Conservation (phyloP, 2,113 vertebrate genomes). For the Peromyscus leucopus region DNA sequence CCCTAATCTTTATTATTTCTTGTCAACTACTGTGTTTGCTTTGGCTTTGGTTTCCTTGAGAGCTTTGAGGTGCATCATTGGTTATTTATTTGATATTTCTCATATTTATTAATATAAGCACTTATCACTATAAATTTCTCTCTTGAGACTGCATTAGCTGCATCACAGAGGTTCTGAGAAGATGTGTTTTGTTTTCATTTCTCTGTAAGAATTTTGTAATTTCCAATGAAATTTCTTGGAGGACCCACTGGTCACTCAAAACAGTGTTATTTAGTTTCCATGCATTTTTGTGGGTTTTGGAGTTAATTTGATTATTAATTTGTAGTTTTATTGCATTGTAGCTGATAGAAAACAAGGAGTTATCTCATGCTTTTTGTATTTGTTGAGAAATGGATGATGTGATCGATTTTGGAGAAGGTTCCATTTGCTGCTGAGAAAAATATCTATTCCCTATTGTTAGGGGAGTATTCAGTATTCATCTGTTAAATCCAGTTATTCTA, state of each 20-base stretch:
- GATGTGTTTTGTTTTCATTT: background rate
- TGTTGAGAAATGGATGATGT: background rate
- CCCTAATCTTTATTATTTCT: background rate
- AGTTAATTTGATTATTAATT: background rate
- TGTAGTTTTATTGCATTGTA: background rate
- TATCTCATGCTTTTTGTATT: background rate
- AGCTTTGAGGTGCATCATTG: background rate
- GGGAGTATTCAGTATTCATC: background rate
- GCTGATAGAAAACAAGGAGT: background rate
- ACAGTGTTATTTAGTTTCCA: background rate
- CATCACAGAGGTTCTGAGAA: background rate
- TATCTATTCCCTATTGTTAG: background rate
- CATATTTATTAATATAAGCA: background rate
- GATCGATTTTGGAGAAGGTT: background rate
- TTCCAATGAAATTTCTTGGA: background rate
- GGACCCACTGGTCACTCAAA: background rate
- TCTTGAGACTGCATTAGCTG: background rate
- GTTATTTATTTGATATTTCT: background rate
- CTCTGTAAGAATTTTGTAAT: background rate
- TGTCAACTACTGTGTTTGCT: background rate
- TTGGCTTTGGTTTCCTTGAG: background rate
- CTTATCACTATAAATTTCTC: background rate
- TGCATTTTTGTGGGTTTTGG: background rate
- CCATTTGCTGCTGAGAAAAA: background rate
- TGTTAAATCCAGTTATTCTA: background rate